A percentile compares a stretch with the other conserved stretches of the same genome.
Conservation (phyloP, 2,113 vertebrate genomes). For the Rhabdornis inornatus region DNA sequence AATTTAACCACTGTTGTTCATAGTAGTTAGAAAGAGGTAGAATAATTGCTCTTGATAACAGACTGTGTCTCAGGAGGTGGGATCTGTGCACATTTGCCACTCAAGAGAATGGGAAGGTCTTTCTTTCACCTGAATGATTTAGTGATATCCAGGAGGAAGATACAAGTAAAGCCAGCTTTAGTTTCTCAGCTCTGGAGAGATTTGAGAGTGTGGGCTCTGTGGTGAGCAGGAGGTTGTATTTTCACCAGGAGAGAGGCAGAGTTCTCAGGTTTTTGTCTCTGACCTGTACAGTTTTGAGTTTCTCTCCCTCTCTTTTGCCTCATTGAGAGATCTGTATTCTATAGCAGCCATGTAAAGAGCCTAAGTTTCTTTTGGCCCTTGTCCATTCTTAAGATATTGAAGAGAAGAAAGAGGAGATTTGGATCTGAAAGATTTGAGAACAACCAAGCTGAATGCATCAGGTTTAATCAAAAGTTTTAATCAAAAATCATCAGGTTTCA, state of each 20-base stretch:
- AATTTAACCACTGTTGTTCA: neutral
- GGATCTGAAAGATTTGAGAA: neutral
- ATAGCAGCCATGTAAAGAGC: neutral
- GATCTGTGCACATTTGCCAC: neutral
- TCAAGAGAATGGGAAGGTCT: neutral
- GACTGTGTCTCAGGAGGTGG: neutral
- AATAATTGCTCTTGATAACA: neutral
- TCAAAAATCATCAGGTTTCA: neutral
- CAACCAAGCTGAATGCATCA: neutral
- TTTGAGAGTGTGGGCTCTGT: accelerated
- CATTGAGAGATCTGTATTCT: neutral
- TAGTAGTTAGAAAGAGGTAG: neutral
- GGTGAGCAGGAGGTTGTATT: neutral
- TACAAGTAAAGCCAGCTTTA: neutral
- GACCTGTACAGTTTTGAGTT: neutral
- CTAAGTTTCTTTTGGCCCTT: neutral
- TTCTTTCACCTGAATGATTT: neutral
- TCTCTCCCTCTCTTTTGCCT: neutral
- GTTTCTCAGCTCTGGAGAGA: neutral
- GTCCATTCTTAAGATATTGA: neutral
- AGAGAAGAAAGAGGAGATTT: neutral
- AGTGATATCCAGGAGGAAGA: neutral
- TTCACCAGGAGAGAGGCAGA: neutral
- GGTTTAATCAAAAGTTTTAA: neutral
- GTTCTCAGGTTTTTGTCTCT: neutral